Evolutionary conservation across 2,888 invertebrate species (phyloP), one percentile per base, ranked within the genome.

Genomic region (Tiphia femorata): DNA sequence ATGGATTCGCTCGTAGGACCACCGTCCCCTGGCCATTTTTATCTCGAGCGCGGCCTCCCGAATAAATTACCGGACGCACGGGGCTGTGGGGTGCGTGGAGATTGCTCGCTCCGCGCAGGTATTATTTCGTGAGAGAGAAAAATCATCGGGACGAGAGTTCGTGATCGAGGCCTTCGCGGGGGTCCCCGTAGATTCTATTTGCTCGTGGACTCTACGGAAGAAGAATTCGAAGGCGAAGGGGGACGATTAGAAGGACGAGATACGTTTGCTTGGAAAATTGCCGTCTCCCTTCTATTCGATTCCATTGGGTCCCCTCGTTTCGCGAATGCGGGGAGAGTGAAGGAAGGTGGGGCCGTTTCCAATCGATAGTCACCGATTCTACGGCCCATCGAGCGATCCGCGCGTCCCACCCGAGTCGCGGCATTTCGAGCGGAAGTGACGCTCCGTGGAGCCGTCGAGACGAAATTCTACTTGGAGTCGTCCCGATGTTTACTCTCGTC

Each of bases 391-490:
- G 49, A 33, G 62, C 49, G 57, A 61, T 61, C 57, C 48, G 25
- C 30, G 17, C 44, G 58, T 54, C 48, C 58, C 56, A 62, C 61
- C 62, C 49, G n/a, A n/a, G 57, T 58, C 42, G 49, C 50, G 46
- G 47, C 17, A 52, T 43, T 47, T 59, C 50, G 51, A 53, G 60
- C 47, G 55, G 59, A 64, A 67, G 58, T 57, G 62, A 62, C 60
- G 49, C 29, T 25, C 60, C 50, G 58, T 46, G 46, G n/a, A n/a
- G n/a, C n/a, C n/a, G n/a, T 50, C 61, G 46, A 27, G 48, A 49
- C 52, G 54, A 64, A 62, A 71, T 75, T 73, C 63, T 70, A 56
- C 65, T 62, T 51, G 67, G 63, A 68, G 64, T 70, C 62, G 67
- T 57, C 49, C 50, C 59, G 62, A 69, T 67, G 61, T 75, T 64